phyloP scores from a whole-genome alignment of 2,113 vertebrate genomes.

The Otis tarda region DNA sequence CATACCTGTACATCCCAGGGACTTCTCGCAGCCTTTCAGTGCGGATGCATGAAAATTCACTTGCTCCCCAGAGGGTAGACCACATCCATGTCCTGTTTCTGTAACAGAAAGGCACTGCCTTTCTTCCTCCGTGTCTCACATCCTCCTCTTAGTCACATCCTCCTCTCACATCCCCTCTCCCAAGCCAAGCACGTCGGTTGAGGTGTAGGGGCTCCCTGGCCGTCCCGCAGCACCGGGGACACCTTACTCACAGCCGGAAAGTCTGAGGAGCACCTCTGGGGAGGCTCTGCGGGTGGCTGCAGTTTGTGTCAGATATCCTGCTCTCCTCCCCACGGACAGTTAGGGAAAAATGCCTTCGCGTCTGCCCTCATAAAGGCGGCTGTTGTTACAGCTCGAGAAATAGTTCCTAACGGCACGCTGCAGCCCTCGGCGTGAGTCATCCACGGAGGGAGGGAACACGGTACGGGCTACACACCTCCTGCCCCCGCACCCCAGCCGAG shows the following conservation, averaged over 20 bases:
- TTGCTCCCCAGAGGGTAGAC: not conserved
- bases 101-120: not conserved
- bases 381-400: not conserved
- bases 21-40: not conserved
- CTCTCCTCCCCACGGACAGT: not conserved
- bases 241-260: not conserved
- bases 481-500: not conserved
- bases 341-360: not conserved
- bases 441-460: not conserved
- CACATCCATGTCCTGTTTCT: not conserved
- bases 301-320: not conserved
- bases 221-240: accelerated
- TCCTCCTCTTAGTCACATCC: not conserved
- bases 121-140: not conserved
- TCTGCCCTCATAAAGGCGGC: not conserved
- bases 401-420: not conserved
- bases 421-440: not conserved
- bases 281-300: not conserved
- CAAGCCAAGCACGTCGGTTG: not conserved
- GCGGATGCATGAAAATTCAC: not conserved
- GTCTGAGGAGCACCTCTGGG: not conserved
- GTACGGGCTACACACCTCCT: not conserved
- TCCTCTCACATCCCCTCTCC: not conserved
- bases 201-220: not conserved
- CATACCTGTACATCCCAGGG: accelerated